phyloP scores from a whole-genome alignment of 2,113 vertebrate species.

The Bos javanicus region DNA sequence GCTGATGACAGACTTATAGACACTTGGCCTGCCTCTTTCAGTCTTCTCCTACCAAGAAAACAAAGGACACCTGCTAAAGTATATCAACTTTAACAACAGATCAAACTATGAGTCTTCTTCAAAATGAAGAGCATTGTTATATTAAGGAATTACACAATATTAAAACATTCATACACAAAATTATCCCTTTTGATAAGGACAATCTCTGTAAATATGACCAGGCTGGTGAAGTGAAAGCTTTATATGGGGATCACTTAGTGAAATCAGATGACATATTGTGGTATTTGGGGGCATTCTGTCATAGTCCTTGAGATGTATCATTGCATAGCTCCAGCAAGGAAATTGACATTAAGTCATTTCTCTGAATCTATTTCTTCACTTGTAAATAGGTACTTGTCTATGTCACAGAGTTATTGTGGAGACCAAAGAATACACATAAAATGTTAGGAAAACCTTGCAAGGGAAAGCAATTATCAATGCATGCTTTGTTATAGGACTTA shows the following conservation, averaged over 20 bases:
- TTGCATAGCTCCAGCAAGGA: background rate
- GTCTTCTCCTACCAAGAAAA: slow-evolving; percentile 73
- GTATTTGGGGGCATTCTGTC: background rate
- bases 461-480: background rate
- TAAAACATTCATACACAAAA: background rate
- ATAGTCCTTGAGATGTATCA: background rate
- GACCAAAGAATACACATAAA: background rate
- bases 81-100: background rate
- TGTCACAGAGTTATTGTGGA: background rate
- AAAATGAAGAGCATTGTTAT: background rate
- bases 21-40: slow-evolving; percentile 68
- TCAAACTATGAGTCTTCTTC: background rate
- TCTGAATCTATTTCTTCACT: background rate
- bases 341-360: background rate
- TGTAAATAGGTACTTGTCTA: background rate
- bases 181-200: background rate
- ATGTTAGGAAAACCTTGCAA: background rate
- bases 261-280: background rate
- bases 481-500: background rate
- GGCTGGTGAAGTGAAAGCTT: background rate
- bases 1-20: slow-evolving; percentile 82
- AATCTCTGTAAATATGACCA: background rate
- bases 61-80: background rate
- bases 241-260: background rate
- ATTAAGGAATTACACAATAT: background rate